phyloP scores from a whole-genome alignment of 2,888 invertebrate genomes.

The Lithophane leautieri region DNA sequence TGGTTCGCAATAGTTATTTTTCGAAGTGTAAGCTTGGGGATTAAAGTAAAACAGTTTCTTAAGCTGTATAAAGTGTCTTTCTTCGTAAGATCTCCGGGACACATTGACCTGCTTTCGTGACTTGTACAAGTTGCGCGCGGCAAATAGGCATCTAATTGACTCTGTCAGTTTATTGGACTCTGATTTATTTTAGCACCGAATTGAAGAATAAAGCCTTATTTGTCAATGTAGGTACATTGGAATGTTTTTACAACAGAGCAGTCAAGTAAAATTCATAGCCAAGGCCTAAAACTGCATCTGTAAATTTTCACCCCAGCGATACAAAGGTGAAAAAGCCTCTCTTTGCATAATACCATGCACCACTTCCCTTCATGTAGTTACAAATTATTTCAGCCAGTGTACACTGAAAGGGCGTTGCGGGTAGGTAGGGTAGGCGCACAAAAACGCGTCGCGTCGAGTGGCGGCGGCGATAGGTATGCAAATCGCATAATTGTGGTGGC shows the following conservation, averaged over 20 bases:
- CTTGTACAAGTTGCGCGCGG: slow-evolving; percentile 19
- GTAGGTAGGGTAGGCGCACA: slow-evolving; percentile 55
- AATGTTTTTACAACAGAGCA: not conserved
- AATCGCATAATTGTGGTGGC: slow-evolving; percentile 80
- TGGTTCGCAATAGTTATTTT: slow-evolving; percentile 30
- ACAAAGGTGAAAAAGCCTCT: slow-evolving; percentile 14
- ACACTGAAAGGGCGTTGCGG: slow-evolving; percentile 66
- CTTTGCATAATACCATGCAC: slow-evolving; percentile 23
- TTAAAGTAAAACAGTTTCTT: slow-evolving; percentile 21
- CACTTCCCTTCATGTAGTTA: slow-evolving; percentile 54
- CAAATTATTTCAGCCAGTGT: slow-evolving; percentile 59
- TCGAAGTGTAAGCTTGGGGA: slow-evolving; percentile 23
- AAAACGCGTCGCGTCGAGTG: slow-evolving; percentile 62
- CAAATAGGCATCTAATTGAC: slow-evolving; percentile 40
- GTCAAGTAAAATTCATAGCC: not conserved
- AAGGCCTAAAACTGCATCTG: not conserved
- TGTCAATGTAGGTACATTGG: not conserved
- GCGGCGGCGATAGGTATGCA: slow-evolving; percentile 78
- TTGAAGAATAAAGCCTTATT: not conserved
- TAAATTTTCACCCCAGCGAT: not conserved
- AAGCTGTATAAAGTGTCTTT: slow-evolving; percentile 16
- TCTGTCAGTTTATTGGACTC: slow-evolving; percentile 13
- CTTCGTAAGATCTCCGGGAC: slow-evolving; percentile 23
- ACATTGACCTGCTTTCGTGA: slow-evolving; percentile 46
- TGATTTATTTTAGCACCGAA: not conserved